A percentile compares a stretch with the other conserved stretches of the same genome.
Evolutionary conservation across 2,888 invertebrate species (phyloP).

Genomic region (Idaea straminata): DNA sequence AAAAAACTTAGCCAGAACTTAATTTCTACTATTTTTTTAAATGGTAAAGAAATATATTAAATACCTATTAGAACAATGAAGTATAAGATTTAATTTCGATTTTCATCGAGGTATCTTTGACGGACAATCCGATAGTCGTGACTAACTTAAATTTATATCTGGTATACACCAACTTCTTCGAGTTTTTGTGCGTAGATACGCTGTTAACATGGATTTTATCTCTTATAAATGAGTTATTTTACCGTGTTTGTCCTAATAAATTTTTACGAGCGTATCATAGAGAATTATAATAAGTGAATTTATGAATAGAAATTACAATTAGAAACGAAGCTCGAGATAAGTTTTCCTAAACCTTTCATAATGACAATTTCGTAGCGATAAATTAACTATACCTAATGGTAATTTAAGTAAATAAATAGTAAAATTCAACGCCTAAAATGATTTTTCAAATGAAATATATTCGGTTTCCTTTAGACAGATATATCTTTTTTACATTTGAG

Average conservation of each 20-base stretch:
- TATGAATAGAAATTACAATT: slow-evolving; percentile 51
- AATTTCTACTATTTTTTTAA: too few species aligned
- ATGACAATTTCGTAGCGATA: slow-evolving; percentile 44
- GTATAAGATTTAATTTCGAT: too few species aligned
- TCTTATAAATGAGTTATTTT: slow-evolving; percentile 18
- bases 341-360: slow-evolving; percentile 38
- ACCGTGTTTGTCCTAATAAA: slow-evolving; percentile 18
- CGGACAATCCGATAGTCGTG: neutral
- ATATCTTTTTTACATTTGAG: slow-evolving; percentile 8
- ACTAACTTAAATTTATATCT: neutral
- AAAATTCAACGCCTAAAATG: slow-evolving; percentile 38
- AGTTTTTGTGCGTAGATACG: slow-evolving; percentile 10
- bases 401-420: slow-evolving; percentile 53
- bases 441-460: slow-evolving; percentile 24
- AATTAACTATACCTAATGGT: slow-evolving; percentile 53
- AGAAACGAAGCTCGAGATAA: slow-evolving; percentile 39
- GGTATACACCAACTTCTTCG: neutral
- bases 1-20: too few species aligned
- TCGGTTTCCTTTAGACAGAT: slow-evolving; percentile 11
- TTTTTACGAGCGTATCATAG: neutral
- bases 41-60: too few species aligned
- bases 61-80: too few species aligned
- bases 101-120: neutral
- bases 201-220: slow-evolving; percentile 11
- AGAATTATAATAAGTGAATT: neutral